Conservation (phyloP, 2,888 invertebrate species). For the Fissipunctia ypsillon region DNA sequence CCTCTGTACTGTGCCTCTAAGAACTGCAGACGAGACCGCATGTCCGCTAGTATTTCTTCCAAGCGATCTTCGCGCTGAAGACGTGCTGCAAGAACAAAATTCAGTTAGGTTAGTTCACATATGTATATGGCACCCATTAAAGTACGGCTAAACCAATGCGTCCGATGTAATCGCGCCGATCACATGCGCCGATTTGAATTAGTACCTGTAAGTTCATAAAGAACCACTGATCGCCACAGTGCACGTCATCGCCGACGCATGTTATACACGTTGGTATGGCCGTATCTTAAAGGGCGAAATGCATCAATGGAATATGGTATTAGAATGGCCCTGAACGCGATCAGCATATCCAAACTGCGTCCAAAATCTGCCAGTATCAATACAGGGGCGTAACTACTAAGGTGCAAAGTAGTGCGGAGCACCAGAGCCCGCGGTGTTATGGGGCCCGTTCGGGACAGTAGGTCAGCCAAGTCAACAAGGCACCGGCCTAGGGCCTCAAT, state of each 20-base stretch:
- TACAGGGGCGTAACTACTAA: not conserved
- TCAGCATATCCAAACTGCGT: not conserved
- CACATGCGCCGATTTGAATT: not conserved
- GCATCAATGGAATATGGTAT: not conserved
- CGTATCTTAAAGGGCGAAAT: not conserved
- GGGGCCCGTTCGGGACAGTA: not conserved
- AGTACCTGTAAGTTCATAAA: not conserved
- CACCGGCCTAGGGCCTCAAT: not conserved
- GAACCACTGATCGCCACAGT: no score
- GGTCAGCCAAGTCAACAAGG: not conserved
- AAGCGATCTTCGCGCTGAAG: slow-evolving; percentile 46
- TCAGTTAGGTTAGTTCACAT: not conserved
- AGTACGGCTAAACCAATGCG: not conserved
- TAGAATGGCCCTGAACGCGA: not conserved
- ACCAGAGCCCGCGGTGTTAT: not conserved
- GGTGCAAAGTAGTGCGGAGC: not conserved
- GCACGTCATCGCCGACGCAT: not conserved
- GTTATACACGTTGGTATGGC: not conserved
- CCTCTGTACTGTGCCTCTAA: slow-evolving; percentile 94
- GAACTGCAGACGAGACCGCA: slow-evolving; percentile 94
- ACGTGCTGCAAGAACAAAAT: slow-evolving; percentile 33
- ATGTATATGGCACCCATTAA: not conserved
- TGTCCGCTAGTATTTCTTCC: slow-evolving; percentile 36
- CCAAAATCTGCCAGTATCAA: not conserved
- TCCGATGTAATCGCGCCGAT: not conserved